Conservation (phyloP, 2,797 vertebrate genomes). For the Yasuhikotakia modesta region DNA sequence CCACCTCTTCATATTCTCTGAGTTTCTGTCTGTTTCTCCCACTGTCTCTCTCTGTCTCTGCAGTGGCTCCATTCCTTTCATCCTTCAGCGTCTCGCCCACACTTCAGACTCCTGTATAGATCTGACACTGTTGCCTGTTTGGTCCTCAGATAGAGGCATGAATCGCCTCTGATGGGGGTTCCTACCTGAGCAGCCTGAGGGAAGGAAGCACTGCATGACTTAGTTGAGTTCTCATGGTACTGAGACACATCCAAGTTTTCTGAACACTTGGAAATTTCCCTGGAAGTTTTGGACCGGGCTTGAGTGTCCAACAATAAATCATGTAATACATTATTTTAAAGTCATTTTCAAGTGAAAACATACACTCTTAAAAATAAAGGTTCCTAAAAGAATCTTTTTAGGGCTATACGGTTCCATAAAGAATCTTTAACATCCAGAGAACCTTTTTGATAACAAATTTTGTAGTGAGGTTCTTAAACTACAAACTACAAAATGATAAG, state of each 20-base stretch:
- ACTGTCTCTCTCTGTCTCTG: slow-evolving; percentile 31
- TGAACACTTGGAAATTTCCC: not conserved
- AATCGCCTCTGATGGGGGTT: slow-evolving; percentile 58
- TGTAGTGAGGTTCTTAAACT: too few species aligned
- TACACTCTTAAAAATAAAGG: too few species aligned
- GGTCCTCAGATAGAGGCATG: slow-evolving; percentile 27
- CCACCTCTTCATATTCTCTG: not conserved
- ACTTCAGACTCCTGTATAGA: slow-evolving; percentile 66
- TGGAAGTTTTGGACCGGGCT: not conserved
- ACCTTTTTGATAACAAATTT: too few species aligned
- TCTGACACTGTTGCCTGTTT: slow-evolving; percentile 56
- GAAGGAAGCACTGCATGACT: not conserved
- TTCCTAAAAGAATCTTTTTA: too few species aligned
- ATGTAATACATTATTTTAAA: not conserved
- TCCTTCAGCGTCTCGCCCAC: slow-evolving; percentile 47
- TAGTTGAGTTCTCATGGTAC: slow-evolving; percentile 3
- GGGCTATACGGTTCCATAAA: too few species aligned
- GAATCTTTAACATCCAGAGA: too few species aligned
- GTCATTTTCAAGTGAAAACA: not conserved
- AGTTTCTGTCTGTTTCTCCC: not conserved
- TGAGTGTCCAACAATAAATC: slow-evolving; percentile 8
- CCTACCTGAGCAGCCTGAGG: slow-evolving; percentile 55
- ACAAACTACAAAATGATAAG: too few species aligned
- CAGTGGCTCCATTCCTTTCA: slow-evolving; percentile 36
- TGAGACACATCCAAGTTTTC: not conserved